A percentile compares a stretch with the other conserved stretches of the same genome.
phyloP scores from a whole-genome alignment of 2,888 invertebrate genomes.

The Aplocera efformata region DNA sequence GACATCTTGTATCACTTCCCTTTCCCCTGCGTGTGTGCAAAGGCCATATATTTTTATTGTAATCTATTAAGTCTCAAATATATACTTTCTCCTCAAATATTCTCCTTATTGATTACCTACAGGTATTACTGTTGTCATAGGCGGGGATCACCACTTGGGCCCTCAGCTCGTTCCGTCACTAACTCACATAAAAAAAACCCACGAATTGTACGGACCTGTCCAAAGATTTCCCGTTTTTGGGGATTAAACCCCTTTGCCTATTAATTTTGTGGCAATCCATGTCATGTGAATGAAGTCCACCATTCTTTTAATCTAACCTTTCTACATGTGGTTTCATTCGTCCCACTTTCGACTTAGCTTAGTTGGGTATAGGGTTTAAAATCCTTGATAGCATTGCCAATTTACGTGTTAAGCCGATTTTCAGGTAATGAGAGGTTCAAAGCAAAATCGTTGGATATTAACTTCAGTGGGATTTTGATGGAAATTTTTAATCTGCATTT shows the following conservation, averaged over 20 bases:
- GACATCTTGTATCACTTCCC: no score
- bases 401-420: constrained; percentile 31
- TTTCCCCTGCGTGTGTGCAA: no score
- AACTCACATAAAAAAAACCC: no score
- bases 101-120: no score
- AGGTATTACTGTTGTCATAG: no score
- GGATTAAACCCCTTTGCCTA: constrained; percentile 26
- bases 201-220: no score
- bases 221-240: no score
- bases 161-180: no score
- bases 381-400: constrained; percentile 4
- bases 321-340: constrained; percentile 3
- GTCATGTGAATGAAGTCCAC: constrained; percentile 21
- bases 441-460: constrained; percentile 33
- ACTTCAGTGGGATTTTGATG: constrained; percentile 29
- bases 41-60: no score
- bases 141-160: no score
- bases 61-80: no score
- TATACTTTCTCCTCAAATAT: no score
- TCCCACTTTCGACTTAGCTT: constrained; percentile 3
- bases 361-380: constrained; percentile 11
- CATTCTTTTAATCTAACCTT: constrained; percentile 19
- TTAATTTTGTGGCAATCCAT: constrained; percentile 22
- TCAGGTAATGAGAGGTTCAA: constrained; percentile 29
- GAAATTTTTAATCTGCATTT: constrained; percentile 30